Base-by-base conservation (phyloP, 2,113 vertebrate species). In the Psilopsiagon aurifrons region DNA sequence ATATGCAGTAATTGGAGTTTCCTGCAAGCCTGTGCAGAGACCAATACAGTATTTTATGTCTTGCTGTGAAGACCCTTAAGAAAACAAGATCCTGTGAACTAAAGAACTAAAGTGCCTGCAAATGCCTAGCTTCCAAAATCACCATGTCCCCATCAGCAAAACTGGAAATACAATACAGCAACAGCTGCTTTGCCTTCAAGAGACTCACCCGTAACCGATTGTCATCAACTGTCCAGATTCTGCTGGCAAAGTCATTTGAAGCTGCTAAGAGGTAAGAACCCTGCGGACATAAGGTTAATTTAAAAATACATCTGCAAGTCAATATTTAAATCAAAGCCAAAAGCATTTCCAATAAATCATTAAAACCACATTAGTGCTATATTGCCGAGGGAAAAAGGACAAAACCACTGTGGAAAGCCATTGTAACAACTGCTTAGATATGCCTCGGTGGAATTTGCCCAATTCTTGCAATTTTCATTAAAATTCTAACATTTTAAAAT, bases 221-320 rank as follows among this genome's bases (percentile, higher is more conserved):
- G 97, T 99, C 99, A n/a, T 99, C 99, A 9, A 99, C 98, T 0
- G 99, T 99, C 99, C 99, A 99, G 95, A 99, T 99, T 71, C 99
- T 98, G 95, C 99, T 99, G 63, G 99, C 99, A 82, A 99, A 99
- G 96, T 99, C 99, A 90, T 99, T 99, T 19, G 99, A 99, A 49
- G 99, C 98, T 23, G 99, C 99, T 88, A 99, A 97, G 87, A 99
- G 98, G 95, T 98, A 99, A 13, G 99, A 99, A 15, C 99, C 99
- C 99, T 99, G 94, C 6, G 51, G 90, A 91, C 52, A 88, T 83
- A 96, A 94, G 78, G 85, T 9, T n/a, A 11, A 64, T 91, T 91
- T 92, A 68, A 89, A 87, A 74, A 18, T 86, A 37, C 15, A 75
- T 64, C 90, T n/a, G 77, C 62, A 20, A 83, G 33, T 70, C 4